phyloP scores from a whole-genome alignment of 2,113 vertebrate genomes.

The Shinisaurus crocodilurus region DNA sequence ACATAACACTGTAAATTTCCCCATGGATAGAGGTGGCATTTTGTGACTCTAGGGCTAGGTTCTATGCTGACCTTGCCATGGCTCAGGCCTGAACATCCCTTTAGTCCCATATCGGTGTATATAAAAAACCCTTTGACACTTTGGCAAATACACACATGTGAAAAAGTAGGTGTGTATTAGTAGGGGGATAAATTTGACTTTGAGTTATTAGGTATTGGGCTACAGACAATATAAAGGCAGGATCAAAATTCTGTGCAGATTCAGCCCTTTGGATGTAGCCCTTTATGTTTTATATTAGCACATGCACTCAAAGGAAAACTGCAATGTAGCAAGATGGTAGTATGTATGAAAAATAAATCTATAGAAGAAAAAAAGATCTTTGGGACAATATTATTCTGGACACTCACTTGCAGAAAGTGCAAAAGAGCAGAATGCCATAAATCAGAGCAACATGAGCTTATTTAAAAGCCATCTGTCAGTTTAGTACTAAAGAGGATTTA shows the following conservation, averaged over 20 bases:
- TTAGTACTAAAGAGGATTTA: slow-evolving; percentile 44
- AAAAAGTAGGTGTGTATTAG: slow-evolving; percentile 18
- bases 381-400: slow-evolving; percentile 34
- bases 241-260: slow-evolving; percentile 50
- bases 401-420: background rate
- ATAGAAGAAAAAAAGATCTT: slow-evolving; percentile 1
- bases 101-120: slow-evolving; percentile 48
- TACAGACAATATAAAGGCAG: slow-evolving; percentile 47
- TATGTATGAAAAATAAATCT: slow-evolving; percentile 22
- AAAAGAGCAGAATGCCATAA: slow-evolving; percentile 21
- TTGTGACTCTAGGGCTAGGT: slow-evolving; percentile 45
- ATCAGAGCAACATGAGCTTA: slow-evolving; percentile 39
- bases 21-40: slow-evolving; percentile 59
- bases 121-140: slow-evolving; percentile 45
- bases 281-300: slow-evolving; percentile 45
- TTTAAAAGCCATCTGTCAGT: slow-evolving; percentile 20
- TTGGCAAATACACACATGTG: slow-evolving; percentile 40
- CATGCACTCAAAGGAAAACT: slow-evolving; percentile 66
- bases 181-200: slow-evolving; percentile 30
- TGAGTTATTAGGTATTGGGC: slow-evolving; percentile 31
- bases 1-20: slow-evolving; percentile 74
- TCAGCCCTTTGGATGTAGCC: slow-evolving; percentile 26
- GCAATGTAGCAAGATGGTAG: slow-evolving; percentile 50
- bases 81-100: slow-evolving; percentile 68
- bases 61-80: slow-evolving; percentile 33